phyloP scores from a whole-genome alignment of 2,888 invertebrate genomes.

The Drosophila setosimentum region DNA sequence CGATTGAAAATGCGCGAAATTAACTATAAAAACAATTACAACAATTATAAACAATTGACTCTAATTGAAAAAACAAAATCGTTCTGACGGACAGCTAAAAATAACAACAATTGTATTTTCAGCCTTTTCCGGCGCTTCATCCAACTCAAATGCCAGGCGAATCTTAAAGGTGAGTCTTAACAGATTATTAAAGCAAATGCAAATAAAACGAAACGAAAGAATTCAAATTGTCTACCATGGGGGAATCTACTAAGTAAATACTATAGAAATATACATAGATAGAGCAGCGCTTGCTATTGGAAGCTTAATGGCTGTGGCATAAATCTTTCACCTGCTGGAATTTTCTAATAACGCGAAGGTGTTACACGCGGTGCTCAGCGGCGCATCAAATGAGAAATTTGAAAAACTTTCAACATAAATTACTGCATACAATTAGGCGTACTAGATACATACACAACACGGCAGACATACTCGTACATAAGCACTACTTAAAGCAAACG shows the following conservation, averaged over 20 bases:
- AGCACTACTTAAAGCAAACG: slow-evolving; percentile 1
- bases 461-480: background rate
- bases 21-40: slow-evolving; percentile 71
- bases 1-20: slow-evolving; percentile 54
- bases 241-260: background rate
- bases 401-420: slow-evolving; percentile 72
- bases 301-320: slow-evolving; percentile 62
- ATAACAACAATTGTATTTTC: slow-evolving; percentile 48
- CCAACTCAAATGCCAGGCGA: slow-evolving; percentile 40
- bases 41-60: slow-evolving; percentile 64
- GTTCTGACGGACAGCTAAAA: slow-evolving; percentile 23
- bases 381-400: slow-evolving; percentile 74
- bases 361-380: slow-evolving; percentile 58
- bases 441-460: slow-evolving; percentile 7
- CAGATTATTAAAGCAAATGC: slow-evolving; percentile 33
- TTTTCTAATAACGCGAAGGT: slow-evolving; percentile 75
- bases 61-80: slow-evolving; percentile 20
- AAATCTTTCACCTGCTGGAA: slow-evolving; percentile 75
- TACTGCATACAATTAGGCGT: slow-evolving; percentile 66
- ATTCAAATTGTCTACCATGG: slow-evolving; percentile 19
- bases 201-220: slow-evolving; percentile 37
- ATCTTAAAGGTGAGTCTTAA: slow-evolving; percentile 50
- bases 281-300: slow-evolving; percentile 39
- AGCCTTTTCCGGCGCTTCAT: slow-evolving; percentile 43
- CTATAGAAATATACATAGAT: background rate